Evolutionary conservation across 2,888 invertebrate species (phyloP), one percentile per base, ranked within the genome.

Genomic region (Cheilosia soror): DNA sequence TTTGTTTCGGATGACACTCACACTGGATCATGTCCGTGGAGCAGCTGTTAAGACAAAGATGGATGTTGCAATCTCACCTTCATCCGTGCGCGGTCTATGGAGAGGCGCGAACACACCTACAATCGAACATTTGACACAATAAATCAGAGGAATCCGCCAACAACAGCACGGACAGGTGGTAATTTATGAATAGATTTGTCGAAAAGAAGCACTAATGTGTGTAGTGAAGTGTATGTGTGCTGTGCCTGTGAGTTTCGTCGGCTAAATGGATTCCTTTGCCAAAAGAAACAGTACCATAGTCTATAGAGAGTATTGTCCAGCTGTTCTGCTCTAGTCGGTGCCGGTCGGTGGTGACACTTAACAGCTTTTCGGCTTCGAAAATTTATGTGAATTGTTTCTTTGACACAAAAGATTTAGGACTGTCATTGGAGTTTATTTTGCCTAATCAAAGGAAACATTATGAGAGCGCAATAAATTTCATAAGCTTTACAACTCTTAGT

Each of bases 91-190:
- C 25, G 20, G 60, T 20, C 20, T 20, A 20, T 20, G 20, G 47
- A 47, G 55, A 6, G 6, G 15, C 9, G 29, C 20, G 44, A 49
- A 79, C 75, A 75, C 84, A 80, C 84, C 80, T 80, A 84, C 69
- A 80, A 75, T 69, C 55, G 42, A 77, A 66, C 72, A 66, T 76
- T 85, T 85, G 81, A 85, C 81, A 77, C 81, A 63, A 77, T 85
- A 85, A 85, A 85, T 85, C 81, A 81, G 75, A 47, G 9, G 75
- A 75, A 75, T 65, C 75, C 75, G 63, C 80, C 73, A 69, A 68
- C 63, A 69, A 42, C 47, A 20, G 20, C 20, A 20, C 13, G 15
- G 85, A 81, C 85, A 81, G 85, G 81, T 81, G 85, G 76, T 81
- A 85, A 85, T 85, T 85, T 85, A 85, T 72, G 81, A 72, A 53